Evolutionary conservation across 1,140 invertebrate genomes (phyloP), one percentile per base, ranked within the genome.

Genomic region (Drosophila ohnishii): DNA sequence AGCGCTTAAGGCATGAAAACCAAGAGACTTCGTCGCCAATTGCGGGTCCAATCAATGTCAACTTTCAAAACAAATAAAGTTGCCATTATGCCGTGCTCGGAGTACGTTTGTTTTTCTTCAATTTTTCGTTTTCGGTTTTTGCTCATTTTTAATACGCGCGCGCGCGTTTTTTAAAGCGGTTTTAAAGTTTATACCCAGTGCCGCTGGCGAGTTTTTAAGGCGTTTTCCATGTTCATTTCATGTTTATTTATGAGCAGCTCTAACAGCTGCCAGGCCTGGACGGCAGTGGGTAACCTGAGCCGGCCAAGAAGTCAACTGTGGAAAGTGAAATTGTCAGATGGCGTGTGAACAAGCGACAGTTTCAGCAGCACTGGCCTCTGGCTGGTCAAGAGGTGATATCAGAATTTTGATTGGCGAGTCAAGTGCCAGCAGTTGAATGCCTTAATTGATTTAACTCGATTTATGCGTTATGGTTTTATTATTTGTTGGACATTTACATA

Each of bases 31-130:
- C 60, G 59, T 71, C 59, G 77, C 69, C 84, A 88, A 88, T 84
- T 87, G 84, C 62, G 84, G 80, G 80, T 78, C 84, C 80, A 87
- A 87, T 88, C 84, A 88, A 88, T 88, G 84, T 88, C 84, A 88
- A 84, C 84, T 88, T 88, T 88, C 80, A 80, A 88, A 88, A 74
- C 84, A 88, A 88, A 88, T 88, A 88, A 84, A 88, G 84, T 88
- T 88, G 78, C 84, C 84, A 89, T 80, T 84, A 88, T 78, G 84
- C 69, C 51, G 72, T 62, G 59, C 64, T 55, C 71, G 58, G 65
- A 78, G 59, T 83, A 82, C 47, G 61, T 83, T 74, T 77, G 67
- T 50, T 73, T 72, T 75, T 53, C 47, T 32, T 75, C 6, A 9
- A 28, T 64, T 73, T 58, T 50, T 39, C 44, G 14, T 48, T 57